phyloP scores from a whole-genome alignment of 2,888 invertebrate genomes.

The Carpatolechia fugitivella region DNA sequence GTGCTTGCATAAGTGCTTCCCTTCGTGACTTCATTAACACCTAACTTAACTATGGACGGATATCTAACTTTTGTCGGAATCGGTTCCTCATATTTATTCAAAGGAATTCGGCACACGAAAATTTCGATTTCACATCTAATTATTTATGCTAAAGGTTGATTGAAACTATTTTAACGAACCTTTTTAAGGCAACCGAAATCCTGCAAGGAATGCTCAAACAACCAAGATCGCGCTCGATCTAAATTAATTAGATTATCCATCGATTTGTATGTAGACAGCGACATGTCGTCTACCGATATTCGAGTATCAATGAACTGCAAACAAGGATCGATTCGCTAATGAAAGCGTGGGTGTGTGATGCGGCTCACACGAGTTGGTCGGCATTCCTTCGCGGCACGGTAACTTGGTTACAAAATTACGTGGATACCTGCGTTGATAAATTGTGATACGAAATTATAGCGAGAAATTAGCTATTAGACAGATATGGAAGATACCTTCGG shows the following conservation, averaged over 20 bases:
- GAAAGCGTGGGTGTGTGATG: neutral
- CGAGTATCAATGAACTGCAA: neutral
- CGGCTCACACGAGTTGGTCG: neutral
- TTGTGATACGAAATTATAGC: neutral
- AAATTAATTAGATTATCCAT: neutral
- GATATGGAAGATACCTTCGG: neutral
- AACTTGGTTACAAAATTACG: conserved; percentile 15
- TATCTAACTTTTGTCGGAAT: too few relatives aligned
- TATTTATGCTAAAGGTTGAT: neutral
- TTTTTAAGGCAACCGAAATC: neutral
- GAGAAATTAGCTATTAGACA: neutral
- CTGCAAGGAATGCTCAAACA: neutral
- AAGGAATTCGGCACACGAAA: neutral
- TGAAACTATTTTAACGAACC: conserved; percentile 3
- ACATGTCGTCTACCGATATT: neutral
- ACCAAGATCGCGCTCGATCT: neutral
- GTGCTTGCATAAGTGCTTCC: too few relatives aligned
- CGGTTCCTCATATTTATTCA: neutral
- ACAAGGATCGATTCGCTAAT: neutral
- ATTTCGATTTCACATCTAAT: neutral
- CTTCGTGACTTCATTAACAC: too few relatives aligned
- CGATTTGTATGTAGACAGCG: neutral
- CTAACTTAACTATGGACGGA: too few relatives aligned
- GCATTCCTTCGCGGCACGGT: conserved; percentile 19
- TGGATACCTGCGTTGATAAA: conserved; percentile 16